Base-by-base conservation (phyloP, 2,113 vertebrate species). In the Indicator indicator region DNA sequence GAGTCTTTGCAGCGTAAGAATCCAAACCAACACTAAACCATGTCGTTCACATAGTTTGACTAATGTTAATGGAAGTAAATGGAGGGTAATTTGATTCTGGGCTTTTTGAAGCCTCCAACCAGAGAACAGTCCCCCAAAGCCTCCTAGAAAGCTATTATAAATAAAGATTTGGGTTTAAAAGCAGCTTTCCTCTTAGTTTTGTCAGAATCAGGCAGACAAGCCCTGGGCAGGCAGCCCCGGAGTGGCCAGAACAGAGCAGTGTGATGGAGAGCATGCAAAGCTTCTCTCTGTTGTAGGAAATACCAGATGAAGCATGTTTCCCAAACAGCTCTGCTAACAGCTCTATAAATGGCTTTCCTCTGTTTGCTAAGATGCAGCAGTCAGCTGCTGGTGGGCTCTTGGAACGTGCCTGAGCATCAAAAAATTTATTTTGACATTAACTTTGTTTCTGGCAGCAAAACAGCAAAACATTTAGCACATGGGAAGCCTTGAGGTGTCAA, bases 361-460 rank as follows among this genome's bases (percentile, higher is more conserved):
- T 79, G 26, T 78, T 90, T 67, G 30, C 42, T 94, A 70, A 65
- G 63, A 82, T 40, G 32, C 19, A 60, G 73, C 76, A 36, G 26
- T 46, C 70, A 56, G 64, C 52, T 83, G 65, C 64, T 71, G 52
- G 26, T 1, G 20, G 65, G 24, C 8, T 11, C 52, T 71, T 36
- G 44, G 75, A 90, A 88, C 18, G 5, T 86, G 79, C 33, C 46
- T 70, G 12, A 64, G 83, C 65, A 85, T 64, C 16, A 63, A 40
- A 90, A 91, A 70, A 36, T 9, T 2, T 36, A 62, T 90, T 93
- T 83, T 83, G 48, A 81, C 79, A 48, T 83, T 77, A 88, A 89
- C 42, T 77, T 77, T 54, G 26, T 74, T 86, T 63, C 69, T 67
- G 56, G 30, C 55, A 83, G 68, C 54, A 83, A 79, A 82, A 85